phyloP scores from a whole-genome alignment of 1,140 invertebrate genomes.

The Latrodectus geometricus region DNA sequence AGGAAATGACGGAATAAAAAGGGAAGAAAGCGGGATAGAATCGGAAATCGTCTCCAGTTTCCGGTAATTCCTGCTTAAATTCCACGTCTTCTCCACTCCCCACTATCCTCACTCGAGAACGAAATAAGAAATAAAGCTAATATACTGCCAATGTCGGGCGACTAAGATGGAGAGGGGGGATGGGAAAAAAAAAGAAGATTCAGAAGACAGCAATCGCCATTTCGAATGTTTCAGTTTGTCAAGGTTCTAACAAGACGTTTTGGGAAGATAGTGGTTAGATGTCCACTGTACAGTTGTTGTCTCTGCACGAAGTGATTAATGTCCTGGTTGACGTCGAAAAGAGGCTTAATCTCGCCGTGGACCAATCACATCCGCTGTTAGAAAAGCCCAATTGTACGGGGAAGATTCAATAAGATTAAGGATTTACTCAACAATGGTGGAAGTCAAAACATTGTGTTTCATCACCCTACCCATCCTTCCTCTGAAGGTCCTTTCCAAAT shows the following conservation, averaged over 20 bases:
- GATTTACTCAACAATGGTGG: constrained; percentile 8
- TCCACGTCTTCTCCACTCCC: background rate
- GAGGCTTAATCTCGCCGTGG: constrained; percentile 39
- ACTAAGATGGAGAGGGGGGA: background rate
- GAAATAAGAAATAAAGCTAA: constrained; percentile 39
- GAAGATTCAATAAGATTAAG: constrained; percentile 38
- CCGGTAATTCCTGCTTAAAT: constrained; percentile 35
- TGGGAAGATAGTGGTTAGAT: background rate
- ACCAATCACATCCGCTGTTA: constrained; percentile 39
- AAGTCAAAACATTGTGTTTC: constrained; percentile 1
- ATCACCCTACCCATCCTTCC: background rate
- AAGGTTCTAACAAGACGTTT: constrained; percentile 21
- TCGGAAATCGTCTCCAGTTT: constrained; percentile 35
- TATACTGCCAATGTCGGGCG: background rate
- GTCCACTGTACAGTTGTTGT: constrained; percentile 13
- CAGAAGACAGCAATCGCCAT: constrained; percentile 6
- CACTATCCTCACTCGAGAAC: background rate
- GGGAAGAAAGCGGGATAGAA: background rate
- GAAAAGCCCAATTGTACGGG: constrained; percentile 35
- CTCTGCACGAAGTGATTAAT: constrained; percentile 28
- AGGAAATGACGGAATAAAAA: constrained; percentile 1
- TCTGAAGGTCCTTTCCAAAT: background rate
- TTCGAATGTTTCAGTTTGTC: constrained; percentile 19
- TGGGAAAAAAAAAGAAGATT: background rate
- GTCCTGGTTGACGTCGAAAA: constrained; percentile 11